Evolutionary conservation across 2,797 vertebrate species (phyloP), one percentile per base, ranked within the genome.

Genomic region (Cynopterus sphinx): DNA sequence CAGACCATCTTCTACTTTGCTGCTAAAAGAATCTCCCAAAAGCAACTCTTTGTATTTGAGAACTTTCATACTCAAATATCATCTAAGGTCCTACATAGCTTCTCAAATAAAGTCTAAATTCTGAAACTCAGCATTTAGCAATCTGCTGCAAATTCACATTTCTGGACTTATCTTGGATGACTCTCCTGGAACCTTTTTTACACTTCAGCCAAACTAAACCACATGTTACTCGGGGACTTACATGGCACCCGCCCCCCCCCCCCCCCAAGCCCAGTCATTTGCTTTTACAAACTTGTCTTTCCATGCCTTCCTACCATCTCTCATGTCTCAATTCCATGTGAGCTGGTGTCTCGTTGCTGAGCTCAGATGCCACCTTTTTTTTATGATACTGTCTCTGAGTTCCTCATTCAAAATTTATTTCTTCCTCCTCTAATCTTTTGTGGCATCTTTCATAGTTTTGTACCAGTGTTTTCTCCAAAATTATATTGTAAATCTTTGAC

Each of bases 161-260:
- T 73, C 78, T 33, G 3, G 21, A 39, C 15, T 70, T 75, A 79
- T 26, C 51, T 79, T 41, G 39, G 28, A 33, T 75, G 24, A 28
- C 43, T n/a, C 15, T 49, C 26, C 33, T 21, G 3, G 6, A 36
- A 73, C 10, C 16, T 8, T 17, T 17, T 8, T 17, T 15, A 26
- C 0, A 3, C 41, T 39, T 41, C 59, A 84, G 46, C 31, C 9
- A 71, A 33, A 73, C 36, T 79, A 43, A 97, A 36, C 49, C 3
- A 41, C 6, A 1, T 28, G 51, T 13, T 39, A 21, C 46, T 33
- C 2, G 0, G 57, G 24, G 13, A 21, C 51, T 57, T 65, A 46
- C 21, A 51, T 0, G 1, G 16, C 13, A 51, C 6, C 17, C 33
- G 1, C 6, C 21, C 5, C n/a, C 16, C 12, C 33, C 2, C 6